Evolutionary conservation across 2,113 vertebrate species (phyloP).

Genomic region (Dasyornis broadbenti): DNA sequence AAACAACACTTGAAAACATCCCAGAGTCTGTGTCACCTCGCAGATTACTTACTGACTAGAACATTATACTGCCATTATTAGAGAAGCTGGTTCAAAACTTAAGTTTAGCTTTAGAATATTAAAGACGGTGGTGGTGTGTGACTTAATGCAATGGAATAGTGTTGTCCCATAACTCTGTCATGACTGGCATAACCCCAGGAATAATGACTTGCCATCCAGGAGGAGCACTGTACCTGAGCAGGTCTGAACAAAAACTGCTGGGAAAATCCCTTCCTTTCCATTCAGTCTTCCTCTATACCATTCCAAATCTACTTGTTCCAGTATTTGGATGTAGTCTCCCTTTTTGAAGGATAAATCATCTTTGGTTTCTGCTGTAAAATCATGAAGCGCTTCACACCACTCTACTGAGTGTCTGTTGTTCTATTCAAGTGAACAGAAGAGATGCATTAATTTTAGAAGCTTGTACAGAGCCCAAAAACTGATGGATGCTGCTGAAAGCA

Average conservation of each 20-base stretch:
- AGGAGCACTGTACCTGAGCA: conserved; percentile 71
- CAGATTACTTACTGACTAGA: background rate
- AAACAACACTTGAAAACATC: background rate
- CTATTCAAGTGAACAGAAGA: conserved; percentile 55
- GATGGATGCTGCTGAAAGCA: background rate
- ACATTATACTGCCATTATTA: background rate
- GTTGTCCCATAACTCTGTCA: background rate
- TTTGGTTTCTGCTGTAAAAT: conserved; percentile 79
- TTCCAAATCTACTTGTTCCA: conserved; percentile 74
- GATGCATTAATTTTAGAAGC: background rate
- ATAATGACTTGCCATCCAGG: background rate
- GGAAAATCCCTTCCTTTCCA: conserved; percentile 86
- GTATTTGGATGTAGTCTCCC: conserved; percentile 85
- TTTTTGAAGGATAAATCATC: conserved; percentile 83
- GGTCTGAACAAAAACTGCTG: conserved; percentile 77
- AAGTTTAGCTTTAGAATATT: background rate
- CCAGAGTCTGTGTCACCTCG: background rate
- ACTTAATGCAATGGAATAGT: background rate
- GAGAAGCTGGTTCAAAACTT: background rate
- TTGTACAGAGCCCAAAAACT: background rate
- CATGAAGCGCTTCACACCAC: conserved; percentile 88
- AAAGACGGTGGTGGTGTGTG: background rate
- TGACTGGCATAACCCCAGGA: background rate
- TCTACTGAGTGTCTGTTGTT: conserved; percentile 38
- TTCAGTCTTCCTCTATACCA: conserved; percentile 85